Evolutionary conservation across 1,140 invertebrate species (phyloP).

Genomic region (Gryllus bimaculatus): DNA sequence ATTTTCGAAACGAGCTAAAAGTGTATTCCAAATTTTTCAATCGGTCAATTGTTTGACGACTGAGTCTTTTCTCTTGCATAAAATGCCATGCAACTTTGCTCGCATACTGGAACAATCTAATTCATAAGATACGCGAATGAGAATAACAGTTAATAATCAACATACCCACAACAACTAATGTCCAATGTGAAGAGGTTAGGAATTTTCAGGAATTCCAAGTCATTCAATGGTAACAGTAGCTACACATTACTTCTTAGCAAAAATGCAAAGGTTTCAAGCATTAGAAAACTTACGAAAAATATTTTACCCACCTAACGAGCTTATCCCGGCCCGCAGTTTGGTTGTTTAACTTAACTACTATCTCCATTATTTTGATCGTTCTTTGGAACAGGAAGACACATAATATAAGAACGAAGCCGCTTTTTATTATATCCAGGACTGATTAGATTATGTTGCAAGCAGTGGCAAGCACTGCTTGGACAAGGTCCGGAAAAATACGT

Average conservation of each 20-base stretch:
- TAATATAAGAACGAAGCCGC: not conserved
- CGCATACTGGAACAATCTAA: conserved; percentile 56
- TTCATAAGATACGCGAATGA: conserved; percentile 25
- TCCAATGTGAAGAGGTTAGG: not conserved
- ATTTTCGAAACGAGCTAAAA: conserved; percentile 60
- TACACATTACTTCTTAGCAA: not conserved
- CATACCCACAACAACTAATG: conserved; percentile 20
- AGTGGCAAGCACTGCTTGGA: not conserved
- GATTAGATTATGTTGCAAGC: not conserved
- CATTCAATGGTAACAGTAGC: not conserved
- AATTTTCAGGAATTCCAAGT: not conserved
- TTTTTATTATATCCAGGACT: conserved; percentile 13
- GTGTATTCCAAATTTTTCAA: conserved; percentile 58
- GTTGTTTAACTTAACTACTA: conserved; percentile 46
- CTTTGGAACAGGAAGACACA: not conserved
- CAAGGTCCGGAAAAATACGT: not conserved
- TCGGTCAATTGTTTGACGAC: conserved; percentile 44
- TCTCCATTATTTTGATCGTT: conserved; percentile 41
- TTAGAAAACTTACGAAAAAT: conserved; percentile 15
- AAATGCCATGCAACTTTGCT: conserved; percentile 56
- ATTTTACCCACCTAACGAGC: conserved; percentile 43
- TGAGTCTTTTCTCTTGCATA: conserved; percentile 39
- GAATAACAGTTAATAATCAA: conserved; percentile 10
- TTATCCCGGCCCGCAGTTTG: conserved; percentile 51
- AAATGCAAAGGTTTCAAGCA: not conserved